Percentiles rank a stretch among this genome's conserved stretches.
phyloP scores from a whole-genome alignment of 2,888 invertebrate species.

The Ectemnius lituratus region DNA sequence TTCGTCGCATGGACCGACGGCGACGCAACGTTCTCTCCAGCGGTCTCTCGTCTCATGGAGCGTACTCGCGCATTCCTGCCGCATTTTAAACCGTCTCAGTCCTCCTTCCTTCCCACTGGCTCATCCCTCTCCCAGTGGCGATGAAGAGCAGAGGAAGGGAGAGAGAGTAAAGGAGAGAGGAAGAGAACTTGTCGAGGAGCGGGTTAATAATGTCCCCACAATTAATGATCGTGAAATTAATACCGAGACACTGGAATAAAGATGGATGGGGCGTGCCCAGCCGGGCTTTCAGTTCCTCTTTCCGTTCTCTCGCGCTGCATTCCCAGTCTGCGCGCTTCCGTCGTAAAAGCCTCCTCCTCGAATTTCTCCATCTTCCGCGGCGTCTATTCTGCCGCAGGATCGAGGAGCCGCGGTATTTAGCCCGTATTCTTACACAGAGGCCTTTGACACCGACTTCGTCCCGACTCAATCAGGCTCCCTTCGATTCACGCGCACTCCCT shows the following conservation, averaged over 20 bases:
- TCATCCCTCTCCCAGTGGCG: conserved; percentile 37
- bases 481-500: neutral
- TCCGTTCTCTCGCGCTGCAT: conserved; percentile 4
- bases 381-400: conserved; percentile 4
- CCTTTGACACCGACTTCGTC: conserved; percentile 30
- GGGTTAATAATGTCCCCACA: conserved; percentile 59
- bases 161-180: too few species aligned
- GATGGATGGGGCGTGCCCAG: conserved; percentile 30
- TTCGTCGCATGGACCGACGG: conserved; percentile 46
- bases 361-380: conserved; percentile 17
- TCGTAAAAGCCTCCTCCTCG: conserved; percentile 23
- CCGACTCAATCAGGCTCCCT: conserved; percentile 38
- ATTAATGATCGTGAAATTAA: conserved; percentile 64
- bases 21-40: conserved; percentile 24
- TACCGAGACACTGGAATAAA: conserved; percentile 48
- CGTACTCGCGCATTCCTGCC: conserved; percentile 56
- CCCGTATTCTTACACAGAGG: conserved; percentile 40
- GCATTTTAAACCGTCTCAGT: conserved; percentile 57
- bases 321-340: conserved; percentile 18
- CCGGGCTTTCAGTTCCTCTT: conserved; percentile 4
- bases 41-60: conserved; percentile 25
- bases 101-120: conserved; percentile 33
- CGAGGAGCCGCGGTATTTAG: conserved; percentile 17
- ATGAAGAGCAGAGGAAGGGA: too few species aligned
- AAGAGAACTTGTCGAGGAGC: conserved; percentile 38